Base-by-base conservation (phyloP, 1,140 invertebrate species). In the Lordiphosa clarofinis region DNA sequence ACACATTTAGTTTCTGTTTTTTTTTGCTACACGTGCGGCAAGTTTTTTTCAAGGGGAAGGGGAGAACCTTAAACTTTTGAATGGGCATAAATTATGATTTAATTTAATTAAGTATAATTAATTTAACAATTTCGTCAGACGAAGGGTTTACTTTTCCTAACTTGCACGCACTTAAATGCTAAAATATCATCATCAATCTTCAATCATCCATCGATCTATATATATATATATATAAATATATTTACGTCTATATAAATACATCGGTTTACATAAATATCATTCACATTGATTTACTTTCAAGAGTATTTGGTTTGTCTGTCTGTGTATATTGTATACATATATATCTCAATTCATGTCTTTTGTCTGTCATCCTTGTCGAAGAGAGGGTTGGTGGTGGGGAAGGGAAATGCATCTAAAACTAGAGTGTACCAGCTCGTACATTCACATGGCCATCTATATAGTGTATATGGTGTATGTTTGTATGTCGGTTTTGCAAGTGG, bases 111-210 rank as follows among this genome's bases (percentile, higher is more conserved):
- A 47, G 47, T 69, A 69, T 13, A 73, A 81, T 60, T 70, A 81
- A 62, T 81, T 81, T 67, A 75, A 71, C 70, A 78, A 73, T 73
- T 78, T 79, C 73, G 74, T 78, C 58, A 64, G 57, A 76, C 73
- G 68, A 76, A 78, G 53, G 50, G 35, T 63, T 71, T 12, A 31
- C 5, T 1, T 33, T 44, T 12, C 9, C 38, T 8, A 50, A 50
- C 55, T 73, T 73, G 70, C 74, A 60, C 60, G 55, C 61, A 74
- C 70, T 70, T 79, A 70, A 58, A 43, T 73, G 52, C 69, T 70
- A 79, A 55, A 73, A 62, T 49, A 37, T 49, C 13, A 37, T 49
- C 13, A 49, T 52, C 36, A 52, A 52, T 52, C 36, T 19, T 15
- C 37, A 52, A 38, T 52, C 12, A 24, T 76, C 56, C 64, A 69